A percentile compares a stretch with the other conserved stretches of the same genome.
Conservation (phyloP, 2,113 vertebrate species). For the Entosphenus tridentatus region DNA sequence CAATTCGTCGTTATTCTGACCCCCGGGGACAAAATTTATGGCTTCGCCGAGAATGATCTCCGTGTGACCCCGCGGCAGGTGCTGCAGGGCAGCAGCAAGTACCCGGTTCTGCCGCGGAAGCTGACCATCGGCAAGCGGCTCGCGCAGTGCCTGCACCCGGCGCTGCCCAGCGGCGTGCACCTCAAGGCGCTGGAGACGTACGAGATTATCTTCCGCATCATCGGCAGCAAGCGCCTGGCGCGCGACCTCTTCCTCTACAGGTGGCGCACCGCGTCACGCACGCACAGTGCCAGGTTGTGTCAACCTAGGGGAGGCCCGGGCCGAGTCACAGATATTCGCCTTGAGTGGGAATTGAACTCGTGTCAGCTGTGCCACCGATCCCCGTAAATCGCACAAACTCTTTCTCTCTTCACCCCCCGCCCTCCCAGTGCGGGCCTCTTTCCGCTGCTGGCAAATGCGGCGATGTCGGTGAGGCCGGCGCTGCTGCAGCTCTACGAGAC, state of each 20-base stretch:
- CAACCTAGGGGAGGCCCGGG: no score
- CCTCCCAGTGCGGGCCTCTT: constrained; percentile 66
- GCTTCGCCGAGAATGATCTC: no score
- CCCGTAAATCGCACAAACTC: neutral
- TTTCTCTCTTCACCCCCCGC: neutral
- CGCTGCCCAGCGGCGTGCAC: constrained; percentile 85
- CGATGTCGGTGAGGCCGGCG: constrained; percentile 93
- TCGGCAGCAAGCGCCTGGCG: constrained; percentile 85
- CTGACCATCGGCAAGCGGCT: constrained; percentile 83
- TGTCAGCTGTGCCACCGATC: no score
- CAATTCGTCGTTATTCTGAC: no score
- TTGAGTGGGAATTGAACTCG: no score
- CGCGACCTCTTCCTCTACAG: constrained; percentile 98
- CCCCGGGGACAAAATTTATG: no score
- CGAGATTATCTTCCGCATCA: constrained; percentile 97
- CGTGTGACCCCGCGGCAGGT: constrained; percentile 26
- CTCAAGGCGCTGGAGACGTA: constrained; percentile 95
- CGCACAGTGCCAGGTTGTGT: no score
- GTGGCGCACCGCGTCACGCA: constrained; percentile 19
- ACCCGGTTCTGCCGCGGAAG: constrained; percentile 91
- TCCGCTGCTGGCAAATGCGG: constrained; percentile 88
- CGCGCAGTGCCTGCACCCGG: constrained; percentile 92
- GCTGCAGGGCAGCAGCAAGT: constrained; percentile 88
- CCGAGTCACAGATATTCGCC: no score
- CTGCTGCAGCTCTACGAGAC: constrained; percentile 79